phyloP scores from a whole-genome alignment of 2,797 vertebrate species.

The Peromyscus nudipes region DNA sequence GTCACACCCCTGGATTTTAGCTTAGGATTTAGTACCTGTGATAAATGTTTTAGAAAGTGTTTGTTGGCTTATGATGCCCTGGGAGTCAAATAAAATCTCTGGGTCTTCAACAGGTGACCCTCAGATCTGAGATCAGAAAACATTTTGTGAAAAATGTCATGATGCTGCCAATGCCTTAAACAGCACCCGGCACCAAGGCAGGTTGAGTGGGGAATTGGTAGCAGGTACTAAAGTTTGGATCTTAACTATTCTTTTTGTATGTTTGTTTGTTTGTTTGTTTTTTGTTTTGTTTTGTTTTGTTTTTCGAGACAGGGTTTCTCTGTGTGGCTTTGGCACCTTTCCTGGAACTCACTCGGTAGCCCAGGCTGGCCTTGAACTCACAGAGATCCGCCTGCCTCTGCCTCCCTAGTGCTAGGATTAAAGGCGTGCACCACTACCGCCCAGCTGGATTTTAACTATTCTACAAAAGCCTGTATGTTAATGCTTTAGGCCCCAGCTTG shows the following conservation, averaged over 20 bases:
- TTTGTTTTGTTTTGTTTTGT: too few relatives aligned
- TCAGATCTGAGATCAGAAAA: not conserved
- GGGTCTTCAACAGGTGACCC: not conserved
- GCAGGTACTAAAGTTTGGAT: not conserved
- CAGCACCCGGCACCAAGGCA: not conserved
- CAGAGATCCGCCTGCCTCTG: too few relatives aligned
- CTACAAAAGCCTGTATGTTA: not conserved
- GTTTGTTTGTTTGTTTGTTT: too few relatives aligned
- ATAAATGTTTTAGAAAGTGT: not conserved
- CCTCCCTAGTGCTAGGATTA: too few relatives aligned
- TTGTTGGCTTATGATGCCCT: not conserved
- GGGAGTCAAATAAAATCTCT: not conserved
- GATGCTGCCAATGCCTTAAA: not conserved
- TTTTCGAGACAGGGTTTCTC: too few relatives aligned
- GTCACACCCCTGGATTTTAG: not conserved
- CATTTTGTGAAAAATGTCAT: not conserved
- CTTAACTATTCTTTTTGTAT: too few relatives aligned
- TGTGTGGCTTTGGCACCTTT: too few relatives aligned
- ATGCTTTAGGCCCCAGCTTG: not conserved
- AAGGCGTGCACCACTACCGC: too few relatives aligned
- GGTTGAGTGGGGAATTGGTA: not conserved
- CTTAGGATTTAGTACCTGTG: not conserved
- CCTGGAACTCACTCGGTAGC: too few relatives aligned
- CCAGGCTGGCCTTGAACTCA: too few relatives aligned
- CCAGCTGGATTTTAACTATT: too few relatives aligned